A percentile compares a stretch with the other conserved stretches of the same genome.
These are phyloP conservation scores for Caenorhabditis latens DNA, from an alignment of 1,140 invertebrate genomes.

Conservation along the genomic window DNA sequence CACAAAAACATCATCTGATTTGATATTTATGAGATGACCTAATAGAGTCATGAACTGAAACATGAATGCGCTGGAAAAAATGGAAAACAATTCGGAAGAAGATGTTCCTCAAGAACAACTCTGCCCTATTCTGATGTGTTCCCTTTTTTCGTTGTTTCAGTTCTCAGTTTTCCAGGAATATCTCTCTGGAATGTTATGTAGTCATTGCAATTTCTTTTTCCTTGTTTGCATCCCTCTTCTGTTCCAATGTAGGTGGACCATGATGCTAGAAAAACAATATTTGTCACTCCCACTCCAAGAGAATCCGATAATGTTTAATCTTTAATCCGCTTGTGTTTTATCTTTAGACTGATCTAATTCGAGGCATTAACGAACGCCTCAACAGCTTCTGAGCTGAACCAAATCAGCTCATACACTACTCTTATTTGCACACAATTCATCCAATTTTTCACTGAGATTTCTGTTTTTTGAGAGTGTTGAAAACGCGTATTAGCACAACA, in stretches of 20 bases:
- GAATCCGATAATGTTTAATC: slow-evolving; percentile 4
- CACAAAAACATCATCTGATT: not conserved
- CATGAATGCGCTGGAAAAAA: not conserved
- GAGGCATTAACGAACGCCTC: not conserved
- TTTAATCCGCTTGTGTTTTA: not conserved
- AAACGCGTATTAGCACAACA: too few relatives aligned
- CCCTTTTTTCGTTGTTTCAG: not conserved
- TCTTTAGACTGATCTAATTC: not conserved
- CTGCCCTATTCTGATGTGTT: not conserved
- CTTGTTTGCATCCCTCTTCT: too few relatives aligned
- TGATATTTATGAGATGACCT: not conserved
- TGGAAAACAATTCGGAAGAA: not conserved
- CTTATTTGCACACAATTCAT: too few relatives aligned
- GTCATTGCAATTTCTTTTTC: too few relatives aligned
- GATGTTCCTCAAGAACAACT: not conserved
- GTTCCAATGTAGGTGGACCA: too few relatives aligned
- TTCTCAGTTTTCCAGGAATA: not conserved
- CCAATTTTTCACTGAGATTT: too few relatives aligned
- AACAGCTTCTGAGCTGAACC: slow-evolving; percentile 4
- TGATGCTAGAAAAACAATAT: too few relatives aligned
- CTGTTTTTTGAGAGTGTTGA: too few relatives aligned
- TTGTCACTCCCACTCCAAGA: not conserved
- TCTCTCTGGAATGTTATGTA: too few relatives aligned
- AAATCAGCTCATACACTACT: not conserved
- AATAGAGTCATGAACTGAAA: not conserved